Base-by-base conservation (phyloP, 2,113 vertebrate species). In the Dromaius novaehollandiae region DNA sequence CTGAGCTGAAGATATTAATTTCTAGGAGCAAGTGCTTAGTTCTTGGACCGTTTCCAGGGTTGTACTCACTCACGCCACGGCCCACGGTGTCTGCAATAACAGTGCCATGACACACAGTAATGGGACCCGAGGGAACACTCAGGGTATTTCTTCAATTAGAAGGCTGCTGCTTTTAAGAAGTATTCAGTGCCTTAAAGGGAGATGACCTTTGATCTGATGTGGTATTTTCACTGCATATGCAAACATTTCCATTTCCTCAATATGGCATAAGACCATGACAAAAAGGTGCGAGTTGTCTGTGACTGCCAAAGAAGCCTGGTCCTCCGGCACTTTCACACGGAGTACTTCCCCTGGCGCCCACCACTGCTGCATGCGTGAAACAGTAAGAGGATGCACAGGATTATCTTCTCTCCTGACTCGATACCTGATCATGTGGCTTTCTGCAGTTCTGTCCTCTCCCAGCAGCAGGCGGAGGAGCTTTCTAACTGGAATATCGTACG, bases 11-110 rank as follows among this genome's bases (percentile, higher is more conserved):
- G 34, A 36, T 20, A 25, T 40, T 36, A 5, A 53, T 19, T 32
- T 11, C 14, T 7, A 20, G 66, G 58, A 53, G 36, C 21, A 11
- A n/a, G 20, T 6, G 5, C 56, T 14, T 4, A 1, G 7, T 25
- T 19, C 51, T 53, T 5, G 34, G 58, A 48, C 17, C 18, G 0
- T 56, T 63, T 58, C 56, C 32, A 34, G 48, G 28, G 56, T 40
- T 1, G 13, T 28, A 9, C 50, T 48, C 17, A 0, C 13, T 42
- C 36, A 5, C 4, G 3, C 9, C 50, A 7, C 1, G 70, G 51
- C 13, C 48, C 36, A n/a, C 19, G 17, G 46, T 13, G 63, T 66
- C 22, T 20, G 50, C 38, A 22, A 4, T 36, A 34, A 32, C 66
- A 69, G 15, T 34, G 26, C 38, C 53, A 24, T 4, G 26, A 14